phyloP scores from a whole-genome alignment of 2,888 invertebrate species.

The Sarcophaga carnaria region DNA sequence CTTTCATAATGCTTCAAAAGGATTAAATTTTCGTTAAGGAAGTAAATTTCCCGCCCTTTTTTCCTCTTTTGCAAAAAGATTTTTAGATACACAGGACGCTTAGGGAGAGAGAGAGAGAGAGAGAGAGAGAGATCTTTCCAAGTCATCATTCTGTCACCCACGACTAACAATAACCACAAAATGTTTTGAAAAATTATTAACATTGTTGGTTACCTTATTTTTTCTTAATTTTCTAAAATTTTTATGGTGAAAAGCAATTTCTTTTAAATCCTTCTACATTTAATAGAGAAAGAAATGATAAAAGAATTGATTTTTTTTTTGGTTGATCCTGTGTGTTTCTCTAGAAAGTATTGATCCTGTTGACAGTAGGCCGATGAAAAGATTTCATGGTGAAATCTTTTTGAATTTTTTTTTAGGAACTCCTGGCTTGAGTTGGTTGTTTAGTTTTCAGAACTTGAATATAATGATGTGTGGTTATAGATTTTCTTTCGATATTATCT shows the following conservation, averaged over 20 bases:
- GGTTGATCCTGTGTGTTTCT: constrained; percentile 6
- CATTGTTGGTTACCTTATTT: constrained; percentile 28
- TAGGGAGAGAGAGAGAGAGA: too few relatives aligned
- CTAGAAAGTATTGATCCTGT: constrained; percentile 39
- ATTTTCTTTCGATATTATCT: constrained; percentile 47
- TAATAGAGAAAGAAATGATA: constrained; percentile 2
- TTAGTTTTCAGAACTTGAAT: neutral
- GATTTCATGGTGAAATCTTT: constrained; percentile 54
- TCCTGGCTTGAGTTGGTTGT: constrained; percentile 44
- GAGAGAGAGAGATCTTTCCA: constrained; percentile 1
- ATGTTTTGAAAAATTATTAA: constrained; percentile 58
- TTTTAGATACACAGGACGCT: neutral
- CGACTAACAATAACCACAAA: constrained; percentile 25
- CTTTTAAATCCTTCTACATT: constrained; percentile 46
- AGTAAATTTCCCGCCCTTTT: constrained; percentile 68
- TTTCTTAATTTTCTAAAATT: constrained; percentile 7
- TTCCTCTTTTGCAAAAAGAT: neutral
- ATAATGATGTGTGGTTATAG: neutral
- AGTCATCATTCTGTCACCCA: constrained; percentile 48
- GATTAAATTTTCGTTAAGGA: constrained; percentile 64
- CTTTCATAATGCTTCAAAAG: constrained; percentile 41
- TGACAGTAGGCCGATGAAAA: constrained; percentile 62
- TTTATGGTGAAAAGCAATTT: neutral
- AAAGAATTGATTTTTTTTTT: constrained; percentile 31
- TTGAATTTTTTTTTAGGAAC: constrained; percentile 35